Evolutionary conservation across 2,113 vertebrate species (phyloP).

Genomic region (Eurypyga helias): DNA sequence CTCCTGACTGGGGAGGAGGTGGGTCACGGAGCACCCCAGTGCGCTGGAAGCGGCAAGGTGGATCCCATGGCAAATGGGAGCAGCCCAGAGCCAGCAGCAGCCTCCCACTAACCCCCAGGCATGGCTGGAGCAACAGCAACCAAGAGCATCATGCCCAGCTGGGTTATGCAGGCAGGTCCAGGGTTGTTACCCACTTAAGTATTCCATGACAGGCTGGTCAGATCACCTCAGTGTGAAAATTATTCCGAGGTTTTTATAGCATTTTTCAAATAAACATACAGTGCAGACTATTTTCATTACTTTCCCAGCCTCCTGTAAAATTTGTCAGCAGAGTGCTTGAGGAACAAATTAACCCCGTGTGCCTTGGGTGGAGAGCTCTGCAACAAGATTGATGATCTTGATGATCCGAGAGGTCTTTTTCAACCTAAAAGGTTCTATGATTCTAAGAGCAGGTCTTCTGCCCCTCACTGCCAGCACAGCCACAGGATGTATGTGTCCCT

Average conservation of each 20-base stretch:
- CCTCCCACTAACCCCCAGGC: not conserved
- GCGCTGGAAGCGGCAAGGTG: not conserved
- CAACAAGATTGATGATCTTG: not conserved
- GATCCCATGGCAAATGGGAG: not conserved
- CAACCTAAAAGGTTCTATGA: too few relatives aligned
- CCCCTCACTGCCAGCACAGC: not conserved
- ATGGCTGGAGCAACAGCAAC: not conserved
- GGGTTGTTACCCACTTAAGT: not conserved
- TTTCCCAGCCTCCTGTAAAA: slow-evolving; percentile 59
- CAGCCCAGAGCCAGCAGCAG: not conserved
- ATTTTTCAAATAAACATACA: slow-evolving; percentile 55
- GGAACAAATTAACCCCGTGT: slow-evolving; percentile 8
- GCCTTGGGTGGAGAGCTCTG: not conserved
- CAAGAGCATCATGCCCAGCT: not conserved
- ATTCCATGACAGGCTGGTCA: not conserved
- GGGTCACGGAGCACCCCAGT: accelerated
- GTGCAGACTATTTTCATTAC: slow-evolving; percentile 31
- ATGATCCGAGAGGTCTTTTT: too few relatives aligned
- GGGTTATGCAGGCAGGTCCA: not conserved
- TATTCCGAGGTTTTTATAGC: slow-evolving; percentile 28
- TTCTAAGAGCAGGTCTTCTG: not conserved
- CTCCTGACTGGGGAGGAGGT: accelerated
- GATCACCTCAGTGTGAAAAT: slow-evolving; percentile 43
- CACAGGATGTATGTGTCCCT: accelerated
- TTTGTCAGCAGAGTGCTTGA: slow-evolving; percentile 32